Evolutionary conservation across 2,888 invertebrate species (phyloP).

Genomic region (Hydriomena furcata): DNA sequence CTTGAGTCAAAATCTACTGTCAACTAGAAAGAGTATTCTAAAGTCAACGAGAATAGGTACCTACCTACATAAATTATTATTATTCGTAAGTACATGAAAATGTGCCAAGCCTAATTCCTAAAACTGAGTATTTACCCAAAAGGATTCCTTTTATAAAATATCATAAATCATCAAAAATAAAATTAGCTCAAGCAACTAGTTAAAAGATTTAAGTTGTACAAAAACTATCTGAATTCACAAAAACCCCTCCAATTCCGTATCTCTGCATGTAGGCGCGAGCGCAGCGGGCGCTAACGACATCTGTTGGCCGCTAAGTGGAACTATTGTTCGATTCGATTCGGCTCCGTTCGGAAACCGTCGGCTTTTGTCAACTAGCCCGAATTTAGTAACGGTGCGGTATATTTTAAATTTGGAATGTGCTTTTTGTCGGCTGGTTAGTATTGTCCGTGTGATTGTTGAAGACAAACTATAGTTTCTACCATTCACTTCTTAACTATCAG

Average conservation of each 20-base stretch:
- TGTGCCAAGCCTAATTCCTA: too few relatives aligned
- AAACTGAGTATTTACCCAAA: too few relatives aligned
- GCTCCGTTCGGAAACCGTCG: slow-evolving; percentile 59
- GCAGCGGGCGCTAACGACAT: slow-evolving; percentile 80
- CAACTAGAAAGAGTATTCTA: too few relatives aligned
- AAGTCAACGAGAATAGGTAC: too few relatives aligned
- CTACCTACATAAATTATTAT: too few relatives aligned
- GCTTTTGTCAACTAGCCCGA: slow-evolving; percentile 65
- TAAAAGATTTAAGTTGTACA: slow-evolving; percentile 32
- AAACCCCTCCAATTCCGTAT: slow-evolving; percentile 60
- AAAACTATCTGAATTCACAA: slow-evolving; percentile 19
- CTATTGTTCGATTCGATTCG: slow-evolving; percentile 76
- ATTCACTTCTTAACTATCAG: not conserved
- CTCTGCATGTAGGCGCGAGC: slow-evolving; percentile 57
- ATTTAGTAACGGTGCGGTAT: slow-evolving; percentile 73
- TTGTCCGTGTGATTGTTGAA: slow-evolving; percentile 34
- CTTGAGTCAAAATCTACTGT: too few relatives aligned
- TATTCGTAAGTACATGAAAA: too few relatives aligned
- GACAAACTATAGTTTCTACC: slow-evolving; percentile 19
- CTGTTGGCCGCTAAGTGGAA: slow-evolving; percentile 76
- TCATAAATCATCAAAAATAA: not conserved
- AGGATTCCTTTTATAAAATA: too few relatives aligned
- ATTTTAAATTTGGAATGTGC: slow-evolving; percentile 70
- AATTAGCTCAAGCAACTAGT: not conserved
- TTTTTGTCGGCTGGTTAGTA: slow-evolving; percentile 54